A percentile compares a stretch with the other conserved stretches of the same genome.
phyloP scores from a whole-genome alignment of 1,140 invertebrate species.

The Tetramorium parvispinum region DNA sequence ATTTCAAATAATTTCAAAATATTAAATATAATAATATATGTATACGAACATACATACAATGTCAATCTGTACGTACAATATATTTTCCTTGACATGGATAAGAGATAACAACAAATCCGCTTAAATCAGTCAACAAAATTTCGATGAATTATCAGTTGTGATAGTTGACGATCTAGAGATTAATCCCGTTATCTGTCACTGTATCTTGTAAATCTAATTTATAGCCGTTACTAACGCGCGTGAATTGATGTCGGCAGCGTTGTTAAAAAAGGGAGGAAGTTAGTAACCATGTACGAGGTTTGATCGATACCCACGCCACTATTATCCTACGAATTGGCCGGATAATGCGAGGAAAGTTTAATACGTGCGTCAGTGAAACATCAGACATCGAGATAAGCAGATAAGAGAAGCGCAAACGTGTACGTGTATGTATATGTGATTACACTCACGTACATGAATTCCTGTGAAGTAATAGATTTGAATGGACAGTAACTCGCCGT shows the following conservation, averaged over 20 bases:
- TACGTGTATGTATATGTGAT: not conserved
- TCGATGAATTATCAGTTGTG: constrained; percentile 17
- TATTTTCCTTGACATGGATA: constrained; percentile 8
- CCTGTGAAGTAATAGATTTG: constrained; percentile 46
- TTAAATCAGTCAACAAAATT: constrained; percentile 38
- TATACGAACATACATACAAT: not conserved
- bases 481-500: constrained; percentile 27
- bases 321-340: constrained; percentile 63
- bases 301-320: constrained; percentile 66
- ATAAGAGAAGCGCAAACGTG: constrained; percentile 52
- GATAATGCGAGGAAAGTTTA: constrained; percentile 72
- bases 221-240: not conserved
- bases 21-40: not conserved
- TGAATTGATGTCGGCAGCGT: not conserved
- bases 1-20: constrained; percentile 6
- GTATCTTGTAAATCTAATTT: constrained; percentile 41
- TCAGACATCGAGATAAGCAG: constrained; percentile 72
- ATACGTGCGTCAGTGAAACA: constrained; percentile 73
- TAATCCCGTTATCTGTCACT: constrained; percentile 45
- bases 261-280: constrained; percentile 38
- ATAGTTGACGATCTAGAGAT: constrained; percentile 24
- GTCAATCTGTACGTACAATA: not conserved
- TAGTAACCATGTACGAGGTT: constrained; percentile 59
- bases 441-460: constrained; percentile 29
- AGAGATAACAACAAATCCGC: constrained; percentile 23